A percentile compares a stretch with the other conserved stretches of the same genome.
phyloP scores from a whole-genome alignment of 2,113 vertebrate species.

The Camelus dromedarius region DNA sequence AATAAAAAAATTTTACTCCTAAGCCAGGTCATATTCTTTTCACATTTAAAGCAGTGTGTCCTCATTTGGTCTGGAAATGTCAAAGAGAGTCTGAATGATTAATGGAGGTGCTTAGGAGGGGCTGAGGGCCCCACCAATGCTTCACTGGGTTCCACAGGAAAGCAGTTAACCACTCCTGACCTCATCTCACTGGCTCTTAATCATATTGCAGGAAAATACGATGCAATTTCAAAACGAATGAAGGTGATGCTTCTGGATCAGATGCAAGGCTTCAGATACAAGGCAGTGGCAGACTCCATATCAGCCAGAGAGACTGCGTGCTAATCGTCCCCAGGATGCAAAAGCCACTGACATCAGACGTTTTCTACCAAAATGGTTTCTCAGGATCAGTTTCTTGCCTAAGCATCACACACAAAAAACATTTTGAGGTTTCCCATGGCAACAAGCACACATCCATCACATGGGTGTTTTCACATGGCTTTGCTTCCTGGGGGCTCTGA shows the following conservation, averaged over 20 bases:
- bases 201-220: background rate
- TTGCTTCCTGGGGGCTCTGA: background rate
- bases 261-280: background rate
- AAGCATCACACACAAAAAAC: background rate
- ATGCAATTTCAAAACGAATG: background rate
- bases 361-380: background rate
- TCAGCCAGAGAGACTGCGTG: background rate
- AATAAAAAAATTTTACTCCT: background rate
- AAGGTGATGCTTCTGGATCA: accelerated
- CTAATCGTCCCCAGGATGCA: accelerated
- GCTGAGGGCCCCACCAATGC: accelerated
- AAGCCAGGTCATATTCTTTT: background rate
- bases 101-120: background rate
- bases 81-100: background rate
- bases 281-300: background rate
- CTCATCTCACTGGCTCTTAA: too few relatives aligned
- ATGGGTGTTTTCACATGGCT: background rate
- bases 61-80: constrained; percentile 20
- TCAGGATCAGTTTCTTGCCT: background rate
- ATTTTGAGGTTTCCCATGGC: background rate
- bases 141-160: background rate
- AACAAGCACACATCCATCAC: background rate
- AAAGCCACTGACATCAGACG: accelerated
- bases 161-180: background rate
- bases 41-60: background rate